Percentiles rank a stretch among this genome's conserved stretches.
These are phyloP conservation scores for Oreocharis arfaki DNA, from an alignment of 2,113 vertebrate species.

Conservation along the genomic window DNA sequence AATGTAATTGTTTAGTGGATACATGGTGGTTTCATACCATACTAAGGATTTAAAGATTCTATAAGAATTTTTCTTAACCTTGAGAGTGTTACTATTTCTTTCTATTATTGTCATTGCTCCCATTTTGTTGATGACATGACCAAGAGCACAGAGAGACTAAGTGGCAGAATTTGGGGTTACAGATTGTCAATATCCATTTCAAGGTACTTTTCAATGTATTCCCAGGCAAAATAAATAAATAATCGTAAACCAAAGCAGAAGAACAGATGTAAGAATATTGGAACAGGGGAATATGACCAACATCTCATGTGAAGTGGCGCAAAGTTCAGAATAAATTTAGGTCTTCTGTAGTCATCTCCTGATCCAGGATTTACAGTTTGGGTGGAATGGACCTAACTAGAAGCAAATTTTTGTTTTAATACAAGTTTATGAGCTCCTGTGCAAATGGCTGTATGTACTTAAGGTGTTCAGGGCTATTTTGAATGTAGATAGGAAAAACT, in stretches of 20 bases:
- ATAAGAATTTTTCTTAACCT: not conserved
- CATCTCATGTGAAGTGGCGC: not conserved
- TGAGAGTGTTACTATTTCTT: not conserved
- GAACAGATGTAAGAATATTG: not conserved
- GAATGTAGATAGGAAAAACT: not conserved
- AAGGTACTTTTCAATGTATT: not conserved
- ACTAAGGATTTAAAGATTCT: not conserved
- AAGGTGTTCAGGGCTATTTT: not conserved
- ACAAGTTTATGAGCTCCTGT: not conserved
- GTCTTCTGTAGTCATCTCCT: not conserved
- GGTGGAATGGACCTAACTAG: not conserved
- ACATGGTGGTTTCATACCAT: not conserved
- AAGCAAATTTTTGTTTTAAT: not conserved
- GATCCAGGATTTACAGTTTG: not conserved
- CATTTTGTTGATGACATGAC: not conserved
- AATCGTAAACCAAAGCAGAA: not conserved
- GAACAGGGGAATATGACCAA: not conserved
- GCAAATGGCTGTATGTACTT: fast-evolving
- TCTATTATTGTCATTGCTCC: not conserved
- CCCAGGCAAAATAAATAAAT: not conserved
- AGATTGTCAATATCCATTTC: not conserved
- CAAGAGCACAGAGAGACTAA: not conserved
- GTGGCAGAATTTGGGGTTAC: not conserved
- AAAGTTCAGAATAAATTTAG: not conserved
- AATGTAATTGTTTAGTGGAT: not conserved